Evolutionary conservation across 2,797 vertebrate genomes (phyloP), one percentile per base, ranked within the genome.

Genomic region (Novumbra hubbsi): DNA sequence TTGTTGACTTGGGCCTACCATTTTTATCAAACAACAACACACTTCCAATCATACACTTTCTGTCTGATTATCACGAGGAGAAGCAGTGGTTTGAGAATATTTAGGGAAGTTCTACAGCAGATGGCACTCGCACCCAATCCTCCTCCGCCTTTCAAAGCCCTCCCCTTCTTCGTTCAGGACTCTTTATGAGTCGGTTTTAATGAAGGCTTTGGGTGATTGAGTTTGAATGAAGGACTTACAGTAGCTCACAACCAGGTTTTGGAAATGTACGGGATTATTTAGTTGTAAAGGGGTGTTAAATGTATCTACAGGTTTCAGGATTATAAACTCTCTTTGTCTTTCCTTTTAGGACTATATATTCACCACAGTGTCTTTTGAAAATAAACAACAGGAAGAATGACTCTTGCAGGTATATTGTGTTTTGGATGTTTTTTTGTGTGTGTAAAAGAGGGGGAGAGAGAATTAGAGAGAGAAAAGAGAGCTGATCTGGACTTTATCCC

Each of bases 341-440:
- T 55, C 19, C 17, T 27, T n/a, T 30, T 17, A 70, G 49, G 83
- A 74, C 55, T n/a, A 28, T 80, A 79, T 85, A 85, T 85, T 91
- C 88, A 88, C 82, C 83, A 79, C 79, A 79, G 87, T 87, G 84
- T 88, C 82, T 84, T 88, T 50, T 19, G 55, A 68, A 66, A 24
- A 27, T 75, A 62, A 34, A 73, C 50, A 24, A 50, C 57, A 27
- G 28, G 14, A 65, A 77, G 16, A 80, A 91, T 91, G 90, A 90
- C 88, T 83, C 88, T 91, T 0, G 77, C 87, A 88, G 90, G 90
- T 90, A 83, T 71, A 50, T 0, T 27, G 62, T 14, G n/a, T 16
- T 52, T 1, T n/a, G n/a, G n/a, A 16, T 34, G 34, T 52, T n/a
- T 24, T n/a, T 38, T 49, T 9, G 14, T 48, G n/a, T 65, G 63